A percentile compares a stretch with the other conserved stretches of the same genome.
Evolutionary conservation across 2,888 invertebrate genomes (phyloP).

Genomic region (Lycocerus yunnanus): DNA sequence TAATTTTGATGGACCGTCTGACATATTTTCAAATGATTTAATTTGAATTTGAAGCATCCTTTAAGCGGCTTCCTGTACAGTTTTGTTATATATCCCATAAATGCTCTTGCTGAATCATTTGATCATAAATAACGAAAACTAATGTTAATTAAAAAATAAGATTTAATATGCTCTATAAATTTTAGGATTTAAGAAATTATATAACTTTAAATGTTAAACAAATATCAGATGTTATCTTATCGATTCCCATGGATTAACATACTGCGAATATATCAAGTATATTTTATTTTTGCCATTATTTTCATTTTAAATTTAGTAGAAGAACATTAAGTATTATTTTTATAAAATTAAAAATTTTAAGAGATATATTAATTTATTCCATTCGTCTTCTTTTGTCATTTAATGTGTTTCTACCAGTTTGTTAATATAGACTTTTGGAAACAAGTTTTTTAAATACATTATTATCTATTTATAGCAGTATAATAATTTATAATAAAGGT

Average conservation of each 20-base stretch:
- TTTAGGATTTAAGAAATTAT: neutral
- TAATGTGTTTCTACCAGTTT: constrained; percentile 3
- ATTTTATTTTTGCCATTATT: neutral
- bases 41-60: neutral
- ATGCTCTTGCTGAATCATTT: neutral
- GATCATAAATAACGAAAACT: neutral
- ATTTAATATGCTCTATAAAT: neutral
- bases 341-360: neutral
- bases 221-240: constrained; percentile 1
- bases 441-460: neutral
- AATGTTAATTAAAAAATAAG: neutral
- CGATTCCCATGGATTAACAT: constrained; percentile 3
- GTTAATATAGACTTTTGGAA: neutral
- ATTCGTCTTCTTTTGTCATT: constrained; percentile 3
- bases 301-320: neutral
- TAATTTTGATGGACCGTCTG: neutral
- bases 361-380: constrained; percentile 1
- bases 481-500: neutral
- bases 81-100: neutral
- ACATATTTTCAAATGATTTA: neutral
- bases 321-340: neutral
- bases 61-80: neutral
- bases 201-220: neutral
- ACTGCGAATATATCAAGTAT: neutral
- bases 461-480: constrained; percentile 1